Base-by-base conservation (phyloP, 1,140 invertebrate species). In the Meloidogyne floridensis region DNA sequence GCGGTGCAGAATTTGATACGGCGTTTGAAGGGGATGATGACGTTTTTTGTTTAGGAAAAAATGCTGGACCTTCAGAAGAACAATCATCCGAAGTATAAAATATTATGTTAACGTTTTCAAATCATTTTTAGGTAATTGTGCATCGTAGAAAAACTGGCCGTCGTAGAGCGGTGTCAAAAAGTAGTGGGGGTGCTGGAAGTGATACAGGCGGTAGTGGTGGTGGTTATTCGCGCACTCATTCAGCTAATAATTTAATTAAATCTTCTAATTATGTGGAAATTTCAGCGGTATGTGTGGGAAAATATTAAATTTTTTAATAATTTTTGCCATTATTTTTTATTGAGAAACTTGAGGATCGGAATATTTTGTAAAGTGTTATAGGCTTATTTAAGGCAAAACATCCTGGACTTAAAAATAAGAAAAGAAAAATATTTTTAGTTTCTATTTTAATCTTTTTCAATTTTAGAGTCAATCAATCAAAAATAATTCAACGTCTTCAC, bases 91-190 rank as follows among this genome's bases (percentile, higher is more conserved):
- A 82, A 54, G 82, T 82, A 42, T 15, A 11, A 20, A 2, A 18
- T 20, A 51, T 18, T 32, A 32, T 32, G 32, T 32, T 32, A 32
- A 32, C 32, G 32, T 32, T 32, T 32, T 32, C 32, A 32, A 32
- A 32, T 32, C 32, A 32, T 65, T 74, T 84, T 85, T n/a, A 85
- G 86, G 84, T 86, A 15, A 59, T 88, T 81, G 86, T 86, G 11
- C 80, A 86, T 54, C 84, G 85, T n/a, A 65, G 80, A 5, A 87
- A 80, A 15, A 80, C 71, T 10, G 59, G 84, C 53, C 18, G 72
- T 15, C 56, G 86, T 43, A 71, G 80, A 3, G 71, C 75, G 32
- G 51, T 81, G 11, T 87, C 86, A 11, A 84, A 78, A 51, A 86
- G 85, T 65, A 87, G 85, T 77, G 75, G 84, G 15, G 86, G 73